Conservation (phyloP, 2,113 vertebrate genomes). For the Trogon melanurus region DNA sequence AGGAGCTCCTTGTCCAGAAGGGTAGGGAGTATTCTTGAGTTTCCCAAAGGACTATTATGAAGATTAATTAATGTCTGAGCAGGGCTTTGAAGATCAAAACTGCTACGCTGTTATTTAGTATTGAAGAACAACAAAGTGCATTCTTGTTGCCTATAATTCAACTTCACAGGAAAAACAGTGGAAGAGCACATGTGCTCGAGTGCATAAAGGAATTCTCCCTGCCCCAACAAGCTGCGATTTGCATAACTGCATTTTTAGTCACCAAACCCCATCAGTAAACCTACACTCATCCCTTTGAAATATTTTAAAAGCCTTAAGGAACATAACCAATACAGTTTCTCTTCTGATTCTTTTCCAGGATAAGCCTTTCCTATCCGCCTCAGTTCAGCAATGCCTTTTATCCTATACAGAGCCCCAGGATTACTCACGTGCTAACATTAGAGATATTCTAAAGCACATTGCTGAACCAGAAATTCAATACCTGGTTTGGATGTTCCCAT, state of each 20-base stretch:
- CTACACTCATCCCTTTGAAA: slow-evolving; percentile 38
- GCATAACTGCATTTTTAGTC: slow-evolving; percentile 28
- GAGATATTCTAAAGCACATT: background rate
- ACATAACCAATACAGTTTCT: background rate
- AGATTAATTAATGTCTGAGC: slow-evolving; percentile 63
- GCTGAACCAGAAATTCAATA: background rate
- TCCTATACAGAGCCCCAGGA: background rate
- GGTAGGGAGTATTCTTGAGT: background rate
- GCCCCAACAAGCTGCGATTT: slow-evolving; percentile 32
- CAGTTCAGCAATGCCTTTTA: slow-evolving; percentile 8
- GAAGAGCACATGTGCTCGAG: slow-evolving; percentile 5
- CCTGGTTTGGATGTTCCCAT: background rate
- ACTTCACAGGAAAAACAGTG: slow-evolving; percentile 20
- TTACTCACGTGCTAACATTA: background rate
- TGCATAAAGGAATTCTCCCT: background rate
- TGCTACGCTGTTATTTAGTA: slow-evolving; percentile 53
- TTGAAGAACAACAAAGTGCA: slow-evolving; percentile 60
- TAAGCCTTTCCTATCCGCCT: slow-evolving; percentile 37
- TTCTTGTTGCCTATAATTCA: slow-evolving; percentile 40
- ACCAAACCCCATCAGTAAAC: slow-evolving; percentile 10
- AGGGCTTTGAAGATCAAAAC: slow-evolving; percentile 64
- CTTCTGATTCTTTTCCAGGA: slow-evolving; percentile 48
- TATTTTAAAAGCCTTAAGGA: slow-evolving; percentile 36
- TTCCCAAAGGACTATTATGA: slow-evolving; percentile 31
- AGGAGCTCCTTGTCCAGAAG: slow-evolving; percentile 3